Evolutionary conservation across 2,888 invertebrate genomes (phyloP), one percentile per base, ranked within the genome.

Genomic region (Xanthia icteritia): DNA sequence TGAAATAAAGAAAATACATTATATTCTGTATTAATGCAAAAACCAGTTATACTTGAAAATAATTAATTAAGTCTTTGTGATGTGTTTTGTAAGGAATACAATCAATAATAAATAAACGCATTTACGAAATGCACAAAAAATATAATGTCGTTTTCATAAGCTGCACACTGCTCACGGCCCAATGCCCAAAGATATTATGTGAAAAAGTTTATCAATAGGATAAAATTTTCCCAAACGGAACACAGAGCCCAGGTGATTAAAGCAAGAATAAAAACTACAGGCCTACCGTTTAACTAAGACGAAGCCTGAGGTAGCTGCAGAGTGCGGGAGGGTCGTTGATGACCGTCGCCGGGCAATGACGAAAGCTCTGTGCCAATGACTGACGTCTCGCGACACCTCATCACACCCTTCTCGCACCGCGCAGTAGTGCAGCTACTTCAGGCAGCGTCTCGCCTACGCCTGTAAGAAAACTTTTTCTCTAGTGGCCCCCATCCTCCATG

Each of bases 71-170:
- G 82, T 82, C 78, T 86, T 89, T 90, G 89, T 89, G 86, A 87
- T 88, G 86, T 89, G 86, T 90, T 88, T 89, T 90, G 75, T 89
- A 86, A 79, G 76, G 69, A 83, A 83, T 84, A 81, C 67, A 84
- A 65, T 80, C 84, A 88, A 79, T 72, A 75, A 68, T 74, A 74
- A 85, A 81, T 76, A 84, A 88, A 86, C 60, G 86, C 88, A 89
- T 86, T 88, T 89, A 81, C 60, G 51, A 86, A 84, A 84, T 89
- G 89, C 89, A 85, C 77, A 64, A 64, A 64, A 73, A 54, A 75
- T 17, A 70, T 27, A 45, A 67, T 70, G 31, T 78, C 15, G 51
- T 74, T 77, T 77, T 68, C n/a, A n/a, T 70, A 66, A 81, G 9
- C 13, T 2, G 11, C 13, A 31, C 45, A 20, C 2, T 17, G 2